Percentiles rank a stretch among this genome's conserved stretches.
Conservation (phyloP, 2,888 invertebrate species). For the Drosophila algonquin region DNA sequence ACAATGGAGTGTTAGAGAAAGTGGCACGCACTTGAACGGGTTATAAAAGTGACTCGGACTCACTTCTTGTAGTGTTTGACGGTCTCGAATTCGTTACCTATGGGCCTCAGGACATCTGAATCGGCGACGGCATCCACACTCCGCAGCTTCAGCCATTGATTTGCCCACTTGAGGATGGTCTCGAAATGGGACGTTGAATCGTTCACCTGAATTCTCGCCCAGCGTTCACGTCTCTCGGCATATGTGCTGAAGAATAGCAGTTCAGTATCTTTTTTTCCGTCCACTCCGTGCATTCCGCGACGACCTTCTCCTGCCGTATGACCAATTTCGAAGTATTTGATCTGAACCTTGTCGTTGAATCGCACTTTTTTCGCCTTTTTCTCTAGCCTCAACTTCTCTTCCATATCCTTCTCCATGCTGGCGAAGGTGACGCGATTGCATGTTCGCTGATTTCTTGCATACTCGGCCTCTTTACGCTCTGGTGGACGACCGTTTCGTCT, state of each 20-base stretch:
- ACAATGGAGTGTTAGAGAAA: not conserved
- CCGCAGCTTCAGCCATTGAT: conserved; percentile 87
- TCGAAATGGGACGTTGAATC: conserved; percentile 84
- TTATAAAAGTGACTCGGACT: conserved; percentile 6
- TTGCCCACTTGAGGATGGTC: conserved; percentile 87
- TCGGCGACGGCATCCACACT: conserved; percentile 85
- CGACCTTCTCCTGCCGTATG: conserved; percentile 53
- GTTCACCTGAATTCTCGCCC: conserved; percentile 56
- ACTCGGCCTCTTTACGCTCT: conserved; percentile 50
- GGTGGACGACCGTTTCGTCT: conserved; percentile 19
- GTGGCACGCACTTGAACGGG: not conserved
- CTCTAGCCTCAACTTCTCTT: conserved; percentile 21
- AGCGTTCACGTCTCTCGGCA: conserved; percentile 64
- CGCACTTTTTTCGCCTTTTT: conserved; percentile 59
- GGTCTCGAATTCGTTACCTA: conserved; percentile 85
- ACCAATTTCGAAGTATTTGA: conserved; percentile 71
- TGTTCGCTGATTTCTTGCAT: conserved; percentile 50
- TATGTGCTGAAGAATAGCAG: conserved; percentile 55
- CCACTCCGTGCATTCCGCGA: conserved; percentile 20
- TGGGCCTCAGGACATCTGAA: conserved; percentile 84
- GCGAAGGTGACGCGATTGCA: conserved; percentile 70
- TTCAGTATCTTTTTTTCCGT: conserved; percentile 42
- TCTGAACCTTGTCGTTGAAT: conserved; percentile 65
- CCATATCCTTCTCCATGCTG: conserved; percentile 67
- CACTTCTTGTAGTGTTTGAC: conserved; percentile 87